Conservation (phyloP, 2,113 vertebrate genomes). For the Bettongia penicillata region DNA sequence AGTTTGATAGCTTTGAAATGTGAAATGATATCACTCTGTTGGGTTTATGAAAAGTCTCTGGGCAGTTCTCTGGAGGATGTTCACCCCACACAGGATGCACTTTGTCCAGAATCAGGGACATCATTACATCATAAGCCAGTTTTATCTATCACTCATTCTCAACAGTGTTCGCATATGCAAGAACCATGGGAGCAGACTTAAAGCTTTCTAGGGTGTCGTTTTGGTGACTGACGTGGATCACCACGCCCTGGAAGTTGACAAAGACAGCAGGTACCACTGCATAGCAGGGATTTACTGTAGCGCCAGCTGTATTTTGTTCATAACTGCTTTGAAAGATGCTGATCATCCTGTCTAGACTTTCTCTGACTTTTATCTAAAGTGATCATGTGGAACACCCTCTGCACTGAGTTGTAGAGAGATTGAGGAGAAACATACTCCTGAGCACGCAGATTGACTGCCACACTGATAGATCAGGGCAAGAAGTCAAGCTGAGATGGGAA, state of each 20-base stretch:
- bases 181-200: slow-evolving; percentile 17
- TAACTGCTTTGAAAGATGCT: slow-evolving; percentile 68
- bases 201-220: slow-evolving; percentile 55
- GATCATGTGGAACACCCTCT: slow-evolving; percentile 10
- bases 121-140: not conserved
- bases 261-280: slow-evolving; percentile 65
- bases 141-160: slow-evolving; percentile 26
- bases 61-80: slow-evolving; percentile 64
- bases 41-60: slow-evolving; percentile 76
- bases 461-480: slow-evolving; percentile 1
- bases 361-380: slow-evolving; percentile 4
- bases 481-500: not conserved
- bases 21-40: slow-evolving; percentile 80
- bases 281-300: slow-evolving; percentile 60
- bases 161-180: not conserved
- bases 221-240: slow-evolving; percentile 70
- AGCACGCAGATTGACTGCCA: slow-evolving; percentile 32
- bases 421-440: slow-evolving; percentile 14
- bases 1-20: slow-evolving; percentile 85
- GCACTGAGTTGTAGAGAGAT: slow-evolving; percentile 45
- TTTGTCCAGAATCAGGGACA: slow-evolving; percentile 35
- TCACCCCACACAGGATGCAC: slow-evolving; percentile 64
- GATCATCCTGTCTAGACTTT: slow-evolving; percentile 6
- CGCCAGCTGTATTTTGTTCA: slow-evolving; percentile 68
- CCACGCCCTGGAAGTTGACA: slow-evolving; percentile 64